Conservation (phyloP, 2,113 vertebrate genomes). For the Oncorhynchus masou region DNA sequence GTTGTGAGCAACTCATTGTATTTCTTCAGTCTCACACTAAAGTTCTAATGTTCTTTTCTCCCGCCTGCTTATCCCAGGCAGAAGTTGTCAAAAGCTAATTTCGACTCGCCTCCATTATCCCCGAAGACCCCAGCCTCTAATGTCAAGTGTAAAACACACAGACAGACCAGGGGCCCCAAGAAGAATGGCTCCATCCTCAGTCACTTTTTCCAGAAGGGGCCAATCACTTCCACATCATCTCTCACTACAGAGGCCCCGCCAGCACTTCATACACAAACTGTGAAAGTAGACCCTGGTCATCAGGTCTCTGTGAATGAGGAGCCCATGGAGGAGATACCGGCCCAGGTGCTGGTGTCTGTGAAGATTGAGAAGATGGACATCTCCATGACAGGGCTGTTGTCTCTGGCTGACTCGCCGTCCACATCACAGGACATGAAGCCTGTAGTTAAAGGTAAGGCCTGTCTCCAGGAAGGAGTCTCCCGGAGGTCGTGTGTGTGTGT, state of each 20-base stretch:
- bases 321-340: conserved; percentile 11
- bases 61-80: conserved; percentile 66
- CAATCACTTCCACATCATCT: conserved; percentile 24
- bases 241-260: conserved; percentile 12
- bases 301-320: conserved; percentile 33
- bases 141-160: conserved; percentile 53
- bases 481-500: background rate
- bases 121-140: conserved; percentile 54
- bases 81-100: conserved; percentile 71
- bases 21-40: background rate
- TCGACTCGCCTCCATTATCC: conserved; percentile 74
- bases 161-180: conserved; percentile 35
- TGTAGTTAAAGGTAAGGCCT: conserved; percentile 77
- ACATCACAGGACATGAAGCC: conserved; percentile 70
- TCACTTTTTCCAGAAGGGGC: conserved; percentile 68
- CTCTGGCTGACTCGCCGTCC: conserved; percentile 67
- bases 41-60: background rate
- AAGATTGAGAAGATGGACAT: conserved; percentile 41
- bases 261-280: conserved; percentile 10
- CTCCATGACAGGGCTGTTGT: conserved; percentile 14
- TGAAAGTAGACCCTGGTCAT: background rate
- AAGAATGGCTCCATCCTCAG: conserved; percentile 58
- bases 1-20: background rate
- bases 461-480: background rate
- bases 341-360: conserved; percentile 18